These are phyloP conservation scores for Corbicula japonica DNA, from an alignment of 2,888 invertebrate species.

Conservation along the genomic window DNA sequence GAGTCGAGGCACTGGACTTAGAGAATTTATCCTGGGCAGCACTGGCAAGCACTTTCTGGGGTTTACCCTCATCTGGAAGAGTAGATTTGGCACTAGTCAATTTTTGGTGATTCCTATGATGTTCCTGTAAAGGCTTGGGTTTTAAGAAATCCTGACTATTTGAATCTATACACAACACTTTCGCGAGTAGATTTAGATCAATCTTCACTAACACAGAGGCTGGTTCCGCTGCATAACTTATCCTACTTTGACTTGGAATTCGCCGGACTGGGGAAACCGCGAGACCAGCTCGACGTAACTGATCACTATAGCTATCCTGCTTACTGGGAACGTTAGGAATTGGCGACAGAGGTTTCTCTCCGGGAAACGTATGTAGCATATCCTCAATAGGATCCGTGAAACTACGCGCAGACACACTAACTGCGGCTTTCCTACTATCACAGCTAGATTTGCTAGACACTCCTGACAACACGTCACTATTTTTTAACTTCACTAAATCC, in stretches of 20 bases:
- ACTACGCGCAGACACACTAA: slow-evolving; percentile 31
- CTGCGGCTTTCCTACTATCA: slow-evolving; percentile 48
- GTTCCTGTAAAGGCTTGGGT: slow-evolving; percentile 20
- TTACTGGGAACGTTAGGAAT: slow-evolving; percentile 46
- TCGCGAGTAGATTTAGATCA: slow-evolving; percentile 57
- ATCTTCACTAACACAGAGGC: slow-evolving; percentile 66
- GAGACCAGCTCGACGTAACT: slow-evolving; percentile 31
- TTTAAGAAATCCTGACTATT: slow-evolving; percentile 38
- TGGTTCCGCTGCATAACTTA: slow-evolving; percentile 54
- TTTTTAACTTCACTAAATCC: slow-evolving; percentile 64
- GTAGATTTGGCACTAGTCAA: slow-evolving; percentile 55
- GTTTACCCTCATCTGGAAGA: slow-evolving; percentile 39
- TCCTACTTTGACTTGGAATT: slow-evolving; percentile 44
- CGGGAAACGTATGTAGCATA: slow-evolving; percentile 50
- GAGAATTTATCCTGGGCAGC: slow-evolving; percentile 16
- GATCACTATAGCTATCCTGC: slow-evolving; percentile 16
- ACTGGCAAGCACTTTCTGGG: slow-evolving; percentile 50
- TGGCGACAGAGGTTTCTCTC: slow-evolving; percentile 55
- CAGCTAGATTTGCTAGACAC: slow-evolving; percentile 45
- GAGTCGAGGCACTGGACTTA: slow-evolving; percentile 37
- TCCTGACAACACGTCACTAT: not conserved
- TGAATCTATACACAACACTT: slow-evolving; percentile 32
- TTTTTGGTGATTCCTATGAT: slow-evolving; percentile 30
- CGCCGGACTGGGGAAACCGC: slow-evolving; percentile 43
- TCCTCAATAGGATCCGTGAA: slow-evolving; percentile 45